phyloP scores from a whole-genome alignment of 2,888 invertebrate genomes.

The Cryptocephalus primarius region DNA sequence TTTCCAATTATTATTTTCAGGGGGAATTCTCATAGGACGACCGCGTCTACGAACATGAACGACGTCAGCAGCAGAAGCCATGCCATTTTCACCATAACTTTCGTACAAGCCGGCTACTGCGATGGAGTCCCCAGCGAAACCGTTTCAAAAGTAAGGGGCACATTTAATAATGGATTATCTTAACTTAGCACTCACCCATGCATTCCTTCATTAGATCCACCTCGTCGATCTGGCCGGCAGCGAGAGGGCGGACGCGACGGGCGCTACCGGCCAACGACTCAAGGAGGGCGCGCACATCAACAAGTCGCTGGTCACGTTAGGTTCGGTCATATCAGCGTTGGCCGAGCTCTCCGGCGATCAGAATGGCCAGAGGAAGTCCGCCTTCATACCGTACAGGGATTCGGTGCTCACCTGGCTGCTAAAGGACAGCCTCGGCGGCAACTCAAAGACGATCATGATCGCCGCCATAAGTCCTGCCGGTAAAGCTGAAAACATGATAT shows the following conservation, averaged over 20 bases:
- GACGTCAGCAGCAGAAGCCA: constrained; percentile 85
- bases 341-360: constrained; percentile 51
- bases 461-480: constrained; percentile 55
- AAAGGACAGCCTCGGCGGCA: constrained; percentile 80
- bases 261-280: constrained; percentile 80
- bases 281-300: constrained; percentile 88
- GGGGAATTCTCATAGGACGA: constrained; percentile 76
- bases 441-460: constrained; percentile 87
- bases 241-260: constrained; percentile 79
- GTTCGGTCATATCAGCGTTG: constrained; percentile 77
- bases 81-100: constrained; percentile 84
- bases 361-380: constrained; percentile 29
- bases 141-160: constrained; percentile 55
- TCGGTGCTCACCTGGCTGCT: constrained; percentile 81
- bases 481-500: constrained; percentile 11
- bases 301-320: constrained; percentile 78
- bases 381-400: constrained; percentile 80
- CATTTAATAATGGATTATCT: too few species aligned
- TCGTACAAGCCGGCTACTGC: constrained; percentile 78
- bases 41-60: constrained; percentile 86
- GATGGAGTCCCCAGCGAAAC: constrained; percentile 84
- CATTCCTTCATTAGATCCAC: constrained; percentile 43
- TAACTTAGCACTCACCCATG: too few species aligned
- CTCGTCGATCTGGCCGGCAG: constrained; percentile 84
- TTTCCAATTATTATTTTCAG: constrained; percentile 32